Conservation (phyloP, 2,113 vertebrate species). For the Phylloscopus trochilus region DNA sequence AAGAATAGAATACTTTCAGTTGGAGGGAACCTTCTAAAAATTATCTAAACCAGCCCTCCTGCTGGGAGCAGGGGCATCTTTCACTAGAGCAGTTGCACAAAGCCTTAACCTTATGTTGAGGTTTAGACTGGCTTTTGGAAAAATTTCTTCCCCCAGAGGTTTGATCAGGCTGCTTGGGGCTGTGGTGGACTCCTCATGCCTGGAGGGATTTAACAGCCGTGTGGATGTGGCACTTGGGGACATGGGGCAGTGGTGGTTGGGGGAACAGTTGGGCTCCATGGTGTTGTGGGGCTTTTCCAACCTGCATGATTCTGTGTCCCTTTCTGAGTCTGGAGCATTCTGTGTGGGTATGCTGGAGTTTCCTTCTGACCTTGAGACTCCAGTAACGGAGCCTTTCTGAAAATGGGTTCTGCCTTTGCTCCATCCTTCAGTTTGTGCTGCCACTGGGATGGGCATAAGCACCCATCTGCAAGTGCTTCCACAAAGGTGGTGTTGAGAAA, state of each 20-base stretch:
- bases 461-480: neutral
- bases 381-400: neutral
- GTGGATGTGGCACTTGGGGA: neutral
- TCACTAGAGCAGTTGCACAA: neutral
- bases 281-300: neutral
- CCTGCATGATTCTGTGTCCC: neutral
- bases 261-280: accelerated
- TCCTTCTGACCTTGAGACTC: neutral
- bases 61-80: neutral
- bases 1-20: neutral
- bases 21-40: neutral
- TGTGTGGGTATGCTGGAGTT: neutral
- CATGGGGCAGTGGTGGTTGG: neutral
- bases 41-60: neutral
- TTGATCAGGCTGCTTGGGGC: neutral
- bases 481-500: neutral
- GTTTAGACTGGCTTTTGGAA: neutral
- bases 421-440: neutral
- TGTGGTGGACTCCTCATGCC: neutral
- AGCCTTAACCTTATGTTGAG: neutral
- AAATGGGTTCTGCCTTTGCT: neutral
- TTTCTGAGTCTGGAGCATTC: neutral
- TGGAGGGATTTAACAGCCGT: neutral
- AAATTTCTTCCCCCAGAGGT: neutral
- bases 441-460: neutral